Evolutionary conservation across 2,888 invertebrate genomes (phyloP).

Genomic region (Odontothrips loti): DNA sequence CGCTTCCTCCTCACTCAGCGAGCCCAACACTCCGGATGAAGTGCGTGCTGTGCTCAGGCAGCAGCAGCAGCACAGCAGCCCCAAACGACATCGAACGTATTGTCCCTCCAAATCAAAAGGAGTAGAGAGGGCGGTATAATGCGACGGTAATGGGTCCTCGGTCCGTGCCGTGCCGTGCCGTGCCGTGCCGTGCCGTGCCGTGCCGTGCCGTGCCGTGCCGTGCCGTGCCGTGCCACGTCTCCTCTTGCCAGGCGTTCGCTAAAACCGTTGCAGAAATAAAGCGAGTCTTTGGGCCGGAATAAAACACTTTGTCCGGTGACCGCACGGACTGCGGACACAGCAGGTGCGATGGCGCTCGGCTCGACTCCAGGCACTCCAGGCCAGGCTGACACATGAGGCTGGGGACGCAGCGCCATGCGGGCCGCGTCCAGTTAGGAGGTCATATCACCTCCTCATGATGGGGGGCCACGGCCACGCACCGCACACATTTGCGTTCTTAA

Average conservation of each 20-base stretch:
- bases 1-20: background rate
- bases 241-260: too few relatives aligned
- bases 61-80: background rate
- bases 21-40: background rate
- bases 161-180: background rate
- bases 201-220: slow-evolving; percentile 27
- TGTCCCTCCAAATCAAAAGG: slow-evolving; percentile 7
- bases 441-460: too few relatives aligned
- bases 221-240: background rate
- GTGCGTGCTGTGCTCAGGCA: background rate
- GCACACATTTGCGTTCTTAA: background rate
- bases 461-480: too few relatives aligned
- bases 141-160: background rate
- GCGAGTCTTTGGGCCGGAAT: too few relatives aligned
- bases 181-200: slow-evolving; percentile 2
- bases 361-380: too few relatives aligned
- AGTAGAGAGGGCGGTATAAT: background rate
- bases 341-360: too few relatives aligned
- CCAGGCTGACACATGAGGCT: too few relatives aligned
- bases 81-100: background rate
- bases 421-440: too few relatives aligned
- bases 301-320: too few relatives aligned
- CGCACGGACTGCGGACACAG: too few relatives aligned
- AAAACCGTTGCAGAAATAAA: too few relatives aligned
- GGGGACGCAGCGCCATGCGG: too few relatives aligned